These are phyloP conservation scores for Clarias fuscus DNA, from an alignment of 2,797 vertebrate species.

Conservation along the genomic window DNA sequence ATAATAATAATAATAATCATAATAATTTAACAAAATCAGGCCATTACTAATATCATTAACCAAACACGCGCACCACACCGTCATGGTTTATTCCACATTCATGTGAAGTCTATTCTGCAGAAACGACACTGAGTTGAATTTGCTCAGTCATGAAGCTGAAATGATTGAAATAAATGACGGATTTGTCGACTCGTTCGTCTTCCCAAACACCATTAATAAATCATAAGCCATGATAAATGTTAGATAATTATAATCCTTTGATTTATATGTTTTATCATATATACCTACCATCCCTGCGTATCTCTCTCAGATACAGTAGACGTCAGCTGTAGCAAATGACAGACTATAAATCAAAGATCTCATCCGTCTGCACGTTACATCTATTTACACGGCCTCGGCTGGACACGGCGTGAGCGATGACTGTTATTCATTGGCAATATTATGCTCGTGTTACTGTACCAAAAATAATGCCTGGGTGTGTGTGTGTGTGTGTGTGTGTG, in stretches of 20 bases:
- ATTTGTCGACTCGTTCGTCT: not conserved
- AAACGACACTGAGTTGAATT: not conserved
- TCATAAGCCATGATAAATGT: not conserved
- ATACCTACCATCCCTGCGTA: not conserved
- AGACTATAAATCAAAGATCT: not conserved
- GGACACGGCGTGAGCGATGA: not conserved
- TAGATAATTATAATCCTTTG: not conserved
- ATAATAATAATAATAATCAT: too few species aligned
- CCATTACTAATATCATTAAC: not conserved
- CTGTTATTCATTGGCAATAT: not conserved
- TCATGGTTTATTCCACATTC: not conserved
- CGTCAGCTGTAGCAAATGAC: slow-evolving; percentile 11
- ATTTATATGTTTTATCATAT: not conserved
- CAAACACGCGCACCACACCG: not conserved
- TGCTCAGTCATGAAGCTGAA: not conserved
- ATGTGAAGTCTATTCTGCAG: not conserved
- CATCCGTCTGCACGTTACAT: slow-evolving; percentile 18
- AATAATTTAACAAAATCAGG: too few species aligned
- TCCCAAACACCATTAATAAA: not conserved
- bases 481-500: not conserved
- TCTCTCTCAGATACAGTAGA: not conserved
- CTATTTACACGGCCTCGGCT: not conserved
- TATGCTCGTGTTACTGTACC: not conserved
- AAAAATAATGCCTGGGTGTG: not conserved
- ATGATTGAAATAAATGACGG: not conserved